Evolutionary conservation across 2,113 vertebrate genomes (phyloP).

Genomic region (Oryzias celebensis): DNA sequence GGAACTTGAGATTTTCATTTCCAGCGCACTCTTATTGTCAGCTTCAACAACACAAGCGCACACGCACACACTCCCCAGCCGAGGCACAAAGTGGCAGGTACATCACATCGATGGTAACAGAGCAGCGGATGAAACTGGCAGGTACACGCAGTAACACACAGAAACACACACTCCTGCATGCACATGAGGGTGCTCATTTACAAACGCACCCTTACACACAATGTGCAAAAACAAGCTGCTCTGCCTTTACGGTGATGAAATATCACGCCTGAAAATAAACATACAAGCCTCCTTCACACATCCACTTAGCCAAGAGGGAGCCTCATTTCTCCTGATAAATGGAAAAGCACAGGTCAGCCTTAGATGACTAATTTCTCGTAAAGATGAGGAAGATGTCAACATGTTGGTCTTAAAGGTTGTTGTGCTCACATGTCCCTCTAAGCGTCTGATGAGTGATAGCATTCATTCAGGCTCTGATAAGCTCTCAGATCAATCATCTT

Average conservation of each 20-base stretch:
- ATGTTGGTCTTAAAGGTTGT: conserved; percentile 17
- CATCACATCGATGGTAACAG: conserved; percentile 65
- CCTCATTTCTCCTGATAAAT: conserved; percentile 35
- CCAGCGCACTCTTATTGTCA: background rate
- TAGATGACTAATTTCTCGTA: conserved; percentile 6
- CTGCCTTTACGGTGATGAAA: conserved; percentile 51
- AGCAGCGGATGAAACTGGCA: conserved; percentile 71
- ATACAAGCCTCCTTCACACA: conserved; percentile 29
- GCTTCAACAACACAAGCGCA: conserved; percentile 41
- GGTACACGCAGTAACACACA: conserved; percentile 51
- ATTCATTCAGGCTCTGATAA: conserved; percentile 50
- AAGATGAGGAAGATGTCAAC: conserved; percentile 21
- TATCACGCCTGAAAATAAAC: conserved; percentile 57
- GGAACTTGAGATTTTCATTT: conserved; percentile 40
- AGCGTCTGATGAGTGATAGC: conserved; percentile 44
- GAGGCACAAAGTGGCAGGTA: conserved; percentile 69
- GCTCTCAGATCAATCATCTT: conserved; percentile 67
- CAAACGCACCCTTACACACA: conserved; percentile 34
- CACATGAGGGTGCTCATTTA: conserved; percentile 17
- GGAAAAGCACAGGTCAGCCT: conserved; percentile 32
- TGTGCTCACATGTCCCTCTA: conserved; percentile 47
- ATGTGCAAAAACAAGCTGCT: conserved; percentile 51
- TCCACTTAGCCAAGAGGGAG: background rate
- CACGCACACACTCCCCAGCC: conserved; percentile 40
- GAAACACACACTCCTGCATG: conserved; percentile 24